Evolutionary conservation across 1,140 invertebrate species (phyloP), one percentile per base, ranked within the genome.

Genomic region (Drosophila takahashii): DNA sequence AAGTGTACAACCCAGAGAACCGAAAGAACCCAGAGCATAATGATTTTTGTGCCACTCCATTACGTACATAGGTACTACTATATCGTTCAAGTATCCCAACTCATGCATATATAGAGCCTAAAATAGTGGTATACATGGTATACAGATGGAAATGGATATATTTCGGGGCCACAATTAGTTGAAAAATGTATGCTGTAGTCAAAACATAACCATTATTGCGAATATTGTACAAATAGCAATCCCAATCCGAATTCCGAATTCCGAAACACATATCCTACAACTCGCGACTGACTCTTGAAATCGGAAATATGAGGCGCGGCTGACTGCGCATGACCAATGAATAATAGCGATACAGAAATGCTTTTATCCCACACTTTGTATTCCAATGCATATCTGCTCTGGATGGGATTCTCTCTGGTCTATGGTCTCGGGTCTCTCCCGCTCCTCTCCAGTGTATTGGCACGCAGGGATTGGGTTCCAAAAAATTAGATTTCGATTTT

Each of bases 281-380:
- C 34, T 6, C 32, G 3, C 32, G 58, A 32, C 60, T 62, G 58
- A 32, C 60, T 62, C 60, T 29, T 59, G 37, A 15, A 42, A 22
- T 22, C 16, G 36, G 41, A 51, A 44, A 62, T 54, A 62, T 54
- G 50, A 56, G 79, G 67, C 58, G 58, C 42, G 75, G 64, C 76
- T 70, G 62, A 73, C 81, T 85, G 81, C 81, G 81, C 81, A 85
- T 85, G 81, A 77, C 81, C 71, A 74, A 15, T 58, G 69, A 62
- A 85, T 81, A 85, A 85, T 67, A 69, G 61, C 66, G 81, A 80
- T 80, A 79, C 81, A 83, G 69, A 83, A 83, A 83, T 80, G 79
- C 54, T 62, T 36, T 59, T 57, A 32, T 64, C 39, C 60, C 58
- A 60, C 60, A 60, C 60, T 64, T 37, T 41, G 56, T 39, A 64